Evolutionary conservation across 2,888 invertebrate genomes (phyloP), one percentile per base, ranked within the genome.

Genomic region (Ichneumoninae sp.): DNA sequence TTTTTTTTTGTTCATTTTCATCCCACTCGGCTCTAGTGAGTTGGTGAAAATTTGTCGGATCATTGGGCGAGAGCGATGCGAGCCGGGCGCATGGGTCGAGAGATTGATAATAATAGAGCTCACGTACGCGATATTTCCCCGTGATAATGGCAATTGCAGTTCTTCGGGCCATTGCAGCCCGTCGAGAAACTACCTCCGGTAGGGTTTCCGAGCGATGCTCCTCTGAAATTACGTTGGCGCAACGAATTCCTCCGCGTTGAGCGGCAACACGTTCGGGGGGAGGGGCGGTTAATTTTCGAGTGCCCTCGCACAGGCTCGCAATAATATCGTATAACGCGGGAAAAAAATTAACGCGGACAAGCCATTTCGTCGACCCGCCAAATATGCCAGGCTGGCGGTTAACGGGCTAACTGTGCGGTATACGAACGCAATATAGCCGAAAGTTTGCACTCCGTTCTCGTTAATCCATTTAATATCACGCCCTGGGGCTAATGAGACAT

Each of bases 101-200:
- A 81, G 52, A 78, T 19, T 73, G 8, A 66, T 22, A 83, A 83
- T 71, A 83, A 83, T 71, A 71, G 75, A 70, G 71, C 66, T 76
- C 71, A 81, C 83, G 80, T 76, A 57, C 66, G 65, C 70, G 81
- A 77, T 76, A 80, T 80, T 74, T 79, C 50, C 83, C 80, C 81
- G 73, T 81, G 77, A 80, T 83, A 83, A 83, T 83, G 83, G 83
- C 83, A 83, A 83, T 83, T 83, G 83, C 8, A 63, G 68, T 60
- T 57, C 83, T 68, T 52, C 40, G 26, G 16, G 60, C 44, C 40
- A 60, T 40, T 57, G 60, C 22, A 22, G 44, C 73, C 22, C 44
- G 60, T 73, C 40, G 36, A 13, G 73, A n/a, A 57, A 73, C 10
- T 26, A 60, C 44, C 57, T 19, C 26, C 33, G 44, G 60, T 73